Base-by-base conservation (phyloP, 2,113 vertebrate species). In the Mungos mungo region DNA sequence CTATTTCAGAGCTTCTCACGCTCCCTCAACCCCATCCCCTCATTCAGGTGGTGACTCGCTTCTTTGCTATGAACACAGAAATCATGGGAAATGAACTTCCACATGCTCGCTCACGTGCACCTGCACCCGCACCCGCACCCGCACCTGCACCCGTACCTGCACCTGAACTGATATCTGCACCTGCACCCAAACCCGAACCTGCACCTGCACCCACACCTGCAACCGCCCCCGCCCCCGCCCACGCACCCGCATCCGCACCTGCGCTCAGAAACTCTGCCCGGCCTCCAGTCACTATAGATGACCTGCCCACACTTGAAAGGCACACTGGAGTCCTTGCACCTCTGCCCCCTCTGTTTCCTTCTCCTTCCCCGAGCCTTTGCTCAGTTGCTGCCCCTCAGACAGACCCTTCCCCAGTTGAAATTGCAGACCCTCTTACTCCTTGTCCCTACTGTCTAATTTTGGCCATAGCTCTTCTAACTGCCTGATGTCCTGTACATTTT, bases 241-340 rank as follows among this genome's bases (percentile, higher is more conserved):
- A 6, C 2, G 21, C 2, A 60, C 21, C 57, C 8, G 57, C 57
- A 54, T 18, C 47, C 7, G 41, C 8, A 7, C 45, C 50, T 23
- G 8, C 0, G 5, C 27, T 21, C 33, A 4, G 23, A 19, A 7
- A 4, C 14, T 35, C 11, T 2, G 3, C 23, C 21, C 7, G 63
- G 66, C 19, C n/a, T 18, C 35, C 31, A 10, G 41, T 76, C 41
- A 7, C 15, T 8, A 16, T 35, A 5, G 31, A 29, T 9, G 29
- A 57, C 2, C 50, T 11, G 23, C 12, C 45, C 19, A 50, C 0
- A 0, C 41, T n/a, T 47, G 23, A 10, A 29, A 82, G 79, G 31
- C 16, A 2, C 7, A 2, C 14, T 2, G 15, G 21, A 6, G 25
- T 33, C 21, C 41, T 82, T 45, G 54, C 1, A 11, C 4, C 18